Base-by-base conservation (phyloP, 2,888 invertebrate species). In the Eugnorisma glareosa region DNA sequence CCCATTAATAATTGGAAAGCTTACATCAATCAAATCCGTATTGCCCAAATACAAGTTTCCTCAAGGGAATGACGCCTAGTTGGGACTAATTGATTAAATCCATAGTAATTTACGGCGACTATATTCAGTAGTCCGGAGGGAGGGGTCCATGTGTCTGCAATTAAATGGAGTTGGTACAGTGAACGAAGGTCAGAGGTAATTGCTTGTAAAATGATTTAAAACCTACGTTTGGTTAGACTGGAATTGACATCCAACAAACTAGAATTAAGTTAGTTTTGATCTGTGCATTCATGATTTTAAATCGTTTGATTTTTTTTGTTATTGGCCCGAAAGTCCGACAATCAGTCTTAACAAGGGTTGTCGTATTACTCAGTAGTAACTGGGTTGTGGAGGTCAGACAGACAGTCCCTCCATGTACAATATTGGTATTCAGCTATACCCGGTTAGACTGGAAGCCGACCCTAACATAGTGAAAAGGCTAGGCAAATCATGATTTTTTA, bases 1-100 rank as follows among this genome's bases (percentile, higher is more conserved):
- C 35, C 28, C 37, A 51, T 21, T 35, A 51, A 64, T 73, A 59
- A 71, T 71, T 73, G 15, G 13, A 64, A 48, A 77, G 43, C 57
- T 35, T 59, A 43, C 13, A 31, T 71, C 68, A 74, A 77, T 82
- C 48, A 70, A 77, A 57, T 57, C 18, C 7, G 8, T 77, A 73
- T 67, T 48, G 63, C 13, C 72, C n/a, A 59, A 66, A 67, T 67
- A 51, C 72, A 43, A 21, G 6, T 13, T 28, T 40, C 13, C 66
- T 24, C 59, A 24, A 37, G 67, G 48, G 54, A 73, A n/a, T 66
- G 10, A 37, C 5, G 51, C 40, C 57, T 73, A 61, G 61, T 76
- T 73, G 28, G 37, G 1, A 68, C 24, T 74, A 85, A 77, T 83
- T 85, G 68, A 71, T 82, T 85, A 61, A 75, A 66, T 72, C 61